These are phyloP conservation scores for Mellivora capensis DNA, from an alignment of 2,113 vertebrate genomes.

Conservation along the genomic window DNA sequence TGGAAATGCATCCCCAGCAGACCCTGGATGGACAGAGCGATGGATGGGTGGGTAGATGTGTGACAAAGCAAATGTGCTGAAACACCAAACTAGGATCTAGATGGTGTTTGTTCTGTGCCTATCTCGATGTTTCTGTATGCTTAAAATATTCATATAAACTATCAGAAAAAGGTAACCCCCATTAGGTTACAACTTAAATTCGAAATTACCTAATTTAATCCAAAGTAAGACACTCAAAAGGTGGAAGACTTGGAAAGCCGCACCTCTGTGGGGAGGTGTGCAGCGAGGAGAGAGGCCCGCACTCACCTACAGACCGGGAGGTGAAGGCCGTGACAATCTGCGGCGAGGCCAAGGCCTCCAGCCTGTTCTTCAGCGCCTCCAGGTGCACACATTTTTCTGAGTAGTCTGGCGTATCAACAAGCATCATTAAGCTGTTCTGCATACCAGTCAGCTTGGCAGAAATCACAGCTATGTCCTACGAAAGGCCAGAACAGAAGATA, in stretches of 20 bases:
- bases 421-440: constrained; percentile 96
- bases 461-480: constrained; percentile 91
- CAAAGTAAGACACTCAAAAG: neutral
- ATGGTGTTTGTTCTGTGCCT: neutral
- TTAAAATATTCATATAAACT: neutral
- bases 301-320: constrained; percentile 90
- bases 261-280: neutral
- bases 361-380: constrained; percentile 95
- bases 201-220: neutral
- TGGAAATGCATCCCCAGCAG: neutral
- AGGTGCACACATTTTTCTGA: constrained; percentile 98
- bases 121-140: neutral
- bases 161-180: neutral
- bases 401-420: constrained; percentile 96
- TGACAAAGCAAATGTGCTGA: neutral
- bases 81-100: neutral
- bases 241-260: neutral
- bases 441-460: constrained; percentile 95
- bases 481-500: neutral
- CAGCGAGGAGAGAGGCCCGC: accelerated
- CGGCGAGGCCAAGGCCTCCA: constrained; percentile 95
- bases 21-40: neutral
- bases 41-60: accelerated
- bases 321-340: constrained; percentile 95
- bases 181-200: neutral